A percentile compares a stretch with the other conserved stretches of the same genome.
These are phyloP conservation scores for Plecotus auritus DNA, from an alignment of 2,113 vertebrate species.

Conservation along the genomic window DNA sequence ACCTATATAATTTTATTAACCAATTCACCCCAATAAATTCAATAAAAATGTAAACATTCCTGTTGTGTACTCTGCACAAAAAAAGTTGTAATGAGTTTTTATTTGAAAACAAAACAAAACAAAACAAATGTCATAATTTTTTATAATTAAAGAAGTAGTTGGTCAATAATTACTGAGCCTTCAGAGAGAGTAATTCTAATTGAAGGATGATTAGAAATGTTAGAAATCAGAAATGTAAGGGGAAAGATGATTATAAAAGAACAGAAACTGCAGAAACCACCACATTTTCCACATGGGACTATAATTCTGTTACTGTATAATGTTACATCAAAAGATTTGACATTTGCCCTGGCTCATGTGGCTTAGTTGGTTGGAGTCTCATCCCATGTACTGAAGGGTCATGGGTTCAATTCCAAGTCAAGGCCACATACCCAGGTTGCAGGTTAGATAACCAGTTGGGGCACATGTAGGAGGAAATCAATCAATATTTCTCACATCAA, in stretches of 20 bases:
- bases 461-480: too few relatives aligned
- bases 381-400: too few relatives aligned
- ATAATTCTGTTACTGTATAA: neutral
- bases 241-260: neutral
- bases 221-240: neutral
- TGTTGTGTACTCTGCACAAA: neutral
- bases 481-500: too few relatives aligned
- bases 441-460: too few relatives aligned
- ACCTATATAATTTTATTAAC: too few relatives aligned
- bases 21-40: too few relatives aligned
- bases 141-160: neutral
- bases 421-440: too few relatives aligned
- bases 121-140: too few relatives aligned
- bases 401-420: too few relatives aligned
- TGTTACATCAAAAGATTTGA: neutral
- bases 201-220: neutral
- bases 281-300: neutral
- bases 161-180: neutral
- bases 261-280: neutral
- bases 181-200: neutral
- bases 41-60: neutral
- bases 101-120: too few relatives aligned
- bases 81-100: neutral
- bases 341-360: too few relatives aligned
- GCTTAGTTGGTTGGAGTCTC: too few relatives aligned